Evolutionary conservation across 2,888 invertebrate species (phyloP).

Genomic region (Eilema caniola): DNA sequence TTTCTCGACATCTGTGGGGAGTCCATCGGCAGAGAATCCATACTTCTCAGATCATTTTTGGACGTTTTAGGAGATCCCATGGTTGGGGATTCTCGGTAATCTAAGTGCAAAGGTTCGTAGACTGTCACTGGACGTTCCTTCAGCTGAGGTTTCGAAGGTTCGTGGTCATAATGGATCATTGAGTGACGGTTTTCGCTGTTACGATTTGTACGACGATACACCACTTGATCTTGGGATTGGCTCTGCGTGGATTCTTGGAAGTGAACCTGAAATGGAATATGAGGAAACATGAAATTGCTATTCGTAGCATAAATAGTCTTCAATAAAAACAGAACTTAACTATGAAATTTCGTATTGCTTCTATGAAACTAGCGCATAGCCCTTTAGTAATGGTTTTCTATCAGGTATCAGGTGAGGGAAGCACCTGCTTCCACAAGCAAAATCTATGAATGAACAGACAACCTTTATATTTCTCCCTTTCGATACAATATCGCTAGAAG

Average conservation of each 20-base stretch:
- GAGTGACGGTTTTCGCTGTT: slow-evolving; percentile 81
- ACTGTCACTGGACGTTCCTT: slow-evolving; percentile 81
- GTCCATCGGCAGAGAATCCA: slow-evolving; percentile 81
- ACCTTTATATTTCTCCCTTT: no score
- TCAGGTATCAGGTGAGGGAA: no score
- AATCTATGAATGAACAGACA: no score
- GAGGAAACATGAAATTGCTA: background rate
- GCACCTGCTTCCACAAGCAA: no score
- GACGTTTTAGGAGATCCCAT: slow-evolving; percentile 80
- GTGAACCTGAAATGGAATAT: slow-evolving; percentile 70
- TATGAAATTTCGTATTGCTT: background rate
- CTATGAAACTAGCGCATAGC: background rate
- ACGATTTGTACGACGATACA: slow-evolving; percentile 76
- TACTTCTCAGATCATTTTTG: slow-evolving; percentile 74
- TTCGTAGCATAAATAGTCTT: background rate
- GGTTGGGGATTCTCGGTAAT: slow-evolving; percentile 78
- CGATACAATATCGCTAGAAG: no score
- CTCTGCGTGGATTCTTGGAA: slow-evolving; percentile 74
- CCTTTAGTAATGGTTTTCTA: no score
- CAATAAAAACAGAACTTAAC: background rate
- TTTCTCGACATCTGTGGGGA: slow-evolving; percentile 78
- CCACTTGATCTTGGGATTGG: slow-evolving; percentile 55
- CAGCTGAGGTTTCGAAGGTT: slow-evolving; percentile 73
- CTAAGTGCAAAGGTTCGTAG: slow-evolving; percentile 80
- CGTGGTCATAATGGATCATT: slow-evolving; percentile 85